Conservation (phyloP, 2,113 vertebrate genomes). For the Phycodurus eques region DNA sequence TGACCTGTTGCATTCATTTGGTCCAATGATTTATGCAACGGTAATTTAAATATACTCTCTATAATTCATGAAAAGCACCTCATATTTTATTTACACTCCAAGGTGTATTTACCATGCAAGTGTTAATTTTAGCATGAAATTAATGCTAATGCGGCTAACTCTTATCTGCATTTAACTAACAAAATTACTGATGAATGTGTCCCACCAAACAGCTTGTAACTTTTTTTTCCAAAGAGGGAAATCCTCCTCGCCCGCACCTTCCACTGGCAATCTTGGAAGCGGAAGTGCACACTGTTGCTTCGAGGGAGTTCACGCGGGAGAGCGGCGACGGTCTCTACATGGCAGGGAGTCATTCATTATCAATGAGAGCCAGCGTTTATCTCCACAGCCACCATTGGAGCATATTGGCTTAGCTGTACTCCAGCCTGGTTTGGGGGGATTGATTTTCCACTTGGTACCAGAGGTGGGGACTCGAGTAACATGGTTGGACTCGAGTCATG, state of each 20-base stretch:
- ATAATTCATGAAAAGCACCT: background rate
- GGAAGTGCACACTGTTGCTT: background rate
- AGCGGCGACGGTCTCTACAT: background rate
- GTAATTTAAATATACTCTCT: slow-evolving; percentile 1
- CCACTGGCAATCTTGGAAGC: background rate
- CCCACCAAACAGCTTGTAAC: background rate
- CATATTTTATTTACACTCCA: background rate
- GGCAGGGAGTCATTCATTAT: background rate
- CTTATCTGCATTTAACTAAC: background rate
- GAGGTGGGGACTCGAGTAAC: too few species aligned
- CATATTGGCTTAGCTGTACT: background rate
- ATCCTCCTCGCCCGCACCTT: background rate
- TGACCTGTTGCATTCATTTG: background rate
- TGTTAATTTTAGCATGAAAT: background rate
- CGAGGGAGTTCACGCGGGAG: background rate
- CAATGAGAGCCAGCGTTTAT: background rate
- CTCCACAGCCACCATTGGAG: background rate
- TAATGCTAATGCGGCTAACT: background rate
- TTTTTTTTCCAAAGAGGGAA: background rate
- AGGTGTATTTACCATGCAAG: background rate
- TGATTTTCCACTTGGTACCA: background rate
- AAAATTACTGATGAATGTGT: slow-evolving; percentile 6
- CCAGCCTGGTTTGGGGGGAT: background rate
- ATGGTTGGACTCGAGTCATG: too few species aligned
- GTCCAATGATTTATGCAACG: background rate